Evolutionary conservation across 2,888 invertebrate genomes (phyloP), one percentile per base, ranked within the genome.

Genomic region (Meandrusa payeni): DNA sequence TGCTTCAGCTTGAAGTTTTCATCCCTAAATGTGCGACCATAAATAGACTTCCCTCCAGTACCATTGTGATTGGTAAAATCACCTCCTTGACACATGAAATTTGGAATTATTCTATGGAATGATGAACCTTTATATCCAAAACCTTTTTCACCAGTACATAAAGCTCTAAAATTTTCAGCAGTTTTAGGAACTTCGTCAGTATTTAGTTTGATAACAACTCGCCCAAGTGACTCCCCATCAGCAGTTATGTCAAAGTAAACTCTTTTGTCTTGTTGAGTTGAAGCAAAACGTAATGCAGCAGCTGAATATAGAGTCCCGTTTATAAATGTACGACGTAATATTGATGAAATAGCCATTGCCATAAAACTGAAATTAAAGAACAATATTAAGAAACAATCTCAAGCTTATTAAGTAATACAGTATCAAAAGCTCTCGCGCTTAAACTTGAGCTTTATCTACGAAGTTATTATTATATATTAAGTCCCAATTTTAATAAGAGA

Each of bases 21-120:
- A 82, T 99, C 99, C 53, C 91, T 92, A 86, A 99, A 99, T 38
- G 73, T 80, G 79, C 97, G 97, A 24, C 98, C 98, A 70, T 98
- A 98, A 80, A 99, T 98, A 47, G 97, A 97, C 81, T 97, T 97
- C 48, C 98, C 98, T 32, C 96, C 96, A 64, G 95, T 95, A 82
- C 97, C 97, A 76, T 95, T 95, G 91, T 97, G 81, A 64, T 95
- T 94, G 57, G 97, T 97, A 73, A 97, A 97, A 72, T 97, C 97
- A 48, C 97, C 95, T 47, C 96, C 97, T 89, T 97, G 97, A 76
- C 96, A 96, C 97, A 98, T 98, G 87, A 97, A 97, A 74, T 94
- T 94, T 38, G 97, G 97, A 74, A 97, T 98, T 61, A 98, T 94
- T 59, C 86, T 76, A 76, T 97, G 97, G 90, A 97, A 97, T 54